These are phyloP conservation scores for Chrysodeixis includens DNA, from an alignment of 2,888 invertebrate species.

Conservation along the genomic window DNA sequence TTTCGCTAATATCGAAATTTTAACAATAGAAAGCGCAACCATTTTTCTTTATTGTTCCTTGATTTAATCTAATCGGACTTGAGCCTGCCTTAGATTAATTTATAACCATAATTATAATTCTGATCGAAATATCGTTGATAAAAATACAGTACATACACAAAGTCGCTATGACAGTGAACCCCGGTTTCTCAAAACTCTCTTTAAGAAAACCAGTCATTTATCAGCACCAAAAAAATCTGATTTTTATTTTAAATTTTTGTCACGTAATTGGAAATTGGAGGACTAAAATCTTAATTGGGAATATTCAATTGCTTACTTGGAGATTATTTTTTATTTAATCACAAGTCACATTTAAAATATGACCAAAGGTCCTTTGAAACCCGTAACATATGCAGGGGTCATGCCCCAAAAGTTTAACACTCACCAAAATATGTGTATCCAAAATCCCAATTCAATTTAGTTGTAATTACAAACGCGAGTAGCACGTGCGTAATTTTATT, in stretches of 20 bases:
- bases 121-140: background rate
- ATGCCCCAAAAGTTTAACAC: background rate
- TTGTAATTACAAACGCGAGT: conserved; percentile 26
- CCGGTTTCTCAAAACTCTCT: too few species aligned
- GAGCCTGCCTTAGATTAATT: background rate
- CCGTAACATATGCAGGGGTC: background rate
- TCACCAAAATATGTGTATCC: conserved; percentile 18
- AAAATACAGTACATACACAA: background rate
- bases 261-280: too few species aligned
- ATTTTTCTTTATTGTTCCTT: background rate
- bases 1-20: background rate
- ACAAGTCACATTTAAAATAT: too few species aligned
- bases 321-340: too few species aligned
- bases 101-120: background rate
- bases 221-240: too few species aligned
- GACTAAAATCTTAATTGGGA: too few species aligned
- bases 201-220: too few species aligned
- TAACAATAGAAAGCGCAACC: background rate
- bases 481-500: conserved; percentile 28
- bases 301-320: too few species aligned
- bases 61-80: background rate
- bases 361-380: too few species aligned
- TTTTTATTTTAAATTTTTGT: too few species aligned
- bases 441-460: conserved; percentile 40
- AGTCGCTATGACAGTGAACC: too few species aligned